phyloP scores from a whole-genome alignment of 2,113 vertebrate genomes.

The Mohoua ochrocephala region DNA sequence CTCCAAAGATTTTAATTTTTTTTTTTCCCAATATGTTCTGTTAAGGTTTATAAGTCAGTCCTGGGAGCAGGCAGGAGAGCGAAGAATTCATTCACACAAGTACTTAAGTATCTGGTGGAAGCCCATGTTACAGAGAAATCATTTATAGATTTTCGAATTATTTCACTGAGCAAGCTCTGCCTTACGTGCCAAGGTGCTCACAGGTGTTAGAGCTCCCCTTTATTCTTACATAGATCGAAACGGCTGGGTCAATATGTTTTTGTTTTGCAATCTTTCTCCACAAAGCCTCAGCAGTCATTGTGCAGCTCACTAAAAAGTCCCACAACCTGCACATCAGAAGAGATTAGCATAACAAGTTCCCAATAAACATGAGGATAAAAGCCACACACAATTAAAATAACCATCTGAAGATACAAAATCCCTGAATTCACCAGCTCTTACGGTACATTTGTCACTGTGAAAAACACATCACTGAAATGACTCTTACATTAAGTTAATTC shows the following conservation, averaged over 20 bases:
- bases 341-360: not conserved
- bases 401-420: not conserved
- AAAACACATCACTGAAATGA: not conserved
- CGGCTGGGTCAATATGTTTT: not conserved
- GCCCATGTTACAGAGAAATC: not conserved
- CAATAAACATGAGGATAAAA: not conserved
- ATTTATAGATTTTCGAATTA: not conserved
- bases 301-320: not conserved
- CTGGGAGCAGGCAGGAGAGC: not conserved
- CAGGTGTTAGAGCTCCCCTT: not conserved
- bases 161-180: not conserved
- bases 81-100: not conserved
- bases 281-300: not conserved
- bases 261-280: not conserved
- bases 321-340: not conserved
- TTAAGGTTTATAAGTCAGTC: not conserved
- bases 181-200: not conserved
- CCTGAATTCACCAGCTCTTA: not conserved
- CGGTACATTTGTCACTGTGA: not conserved
- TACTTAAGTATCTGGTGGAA: not conserved
- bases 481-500: not conserved
- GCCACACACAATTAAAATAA: not conserved
- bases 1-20: not conserved
- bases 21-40: not conserved
- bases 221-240: not conserved